Evolutionary conservation across 2,888 invertebrate genomes (phyloP), one percentile per base, ranked within the genome.

Genomic region (Artemia sinica): DNA sequence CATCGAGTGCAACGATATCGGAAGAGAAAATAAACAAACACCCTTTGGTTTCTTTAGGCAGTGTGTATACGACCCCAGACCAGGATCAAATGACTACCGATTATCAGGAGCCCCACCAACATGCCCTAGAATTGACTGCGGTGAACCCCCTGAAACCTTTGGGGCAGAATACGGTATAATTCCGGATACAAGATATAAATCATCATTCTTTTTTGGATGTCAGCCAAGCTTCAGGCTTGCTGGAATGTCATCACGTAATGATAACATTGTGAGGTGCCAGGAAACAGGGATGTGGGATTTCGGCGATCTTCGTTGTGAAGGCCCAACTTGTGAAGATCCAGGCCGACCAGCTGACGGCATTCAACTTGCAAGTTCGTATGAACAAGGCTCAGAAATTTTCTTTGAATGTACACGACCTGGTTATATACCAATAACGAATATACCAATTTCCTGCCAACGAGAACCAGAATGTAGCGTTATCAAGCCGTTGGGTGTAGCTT

Each of bases 221-320:
- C 91, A 92, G 80, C 91, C 93, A 72, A 95, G 95, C 0, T 96
- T 95, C 76, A 91, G 91, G 76, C 81, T 93, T 14, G 91, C 91
- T 28, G 94, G 95, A 3, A 91, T 94, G 80, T 91, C 93, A 1
- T 88, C 86, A 72, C 86, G 88, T 74, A 88, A 92, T 73, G 93
- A 95, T 75, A 91, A 91, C 76, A 88, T 90, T 12, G 95, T 97
- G 0, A 82, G 88, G 72, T 96, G 96, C 78, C 88, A 89, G 80
- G 86, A 87, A 1, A 92, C 92, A 75, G 91, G 92, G 3, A 87
- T 89, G 71, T 97, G 97, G 97, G 96, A 96, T 80, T 94, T 96
- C 77, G 96, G 96, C 49, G 92, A 93, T 76, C 81, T 97, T 67
- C 82, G 91, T 69, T 97, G 97, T 76, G 94, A 95, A 81, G 96